Percentiles rank a stretch among this genome's conserved stretches.
phyloP scores from a whole-genome alignment of 2,113 vertebrate genomes.

The Dipodomys ordii region DNA sequence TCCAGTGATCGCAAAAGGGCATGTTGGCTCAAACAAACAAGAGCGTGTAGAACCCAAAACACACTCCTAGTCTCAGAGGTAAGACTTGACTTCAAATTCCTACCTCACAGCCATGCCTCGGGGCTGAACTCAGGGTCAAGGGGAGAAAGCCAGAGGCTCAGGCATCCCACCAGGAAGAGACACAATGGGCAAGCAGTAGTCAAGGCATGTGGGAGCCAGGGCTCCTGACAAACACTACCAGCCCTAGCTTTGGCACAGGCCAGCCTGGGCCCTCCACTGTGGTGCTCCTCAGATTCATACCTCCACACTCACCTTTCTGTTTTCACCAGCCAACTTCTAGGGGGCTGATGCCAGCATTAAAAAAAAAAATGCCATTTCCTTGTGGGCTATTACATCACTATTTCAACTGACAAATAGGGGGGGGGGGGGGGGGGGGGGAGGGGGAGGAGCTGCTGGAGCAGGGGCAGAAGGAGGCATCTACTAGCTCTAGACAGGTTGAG shows the following conservation, averaged over 20 bases:
- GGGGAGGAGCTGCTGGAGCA: neutral
- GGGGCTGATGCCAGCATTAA: conserved; percentile 63
- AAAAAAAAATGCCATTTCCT: conserved; percentile 59
- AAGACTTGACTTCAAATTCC: neutral
- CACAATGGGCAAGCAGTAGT: neutral
- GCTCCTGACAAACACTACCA: neutral
- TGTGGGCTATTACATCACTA: conserved; percentile 57
- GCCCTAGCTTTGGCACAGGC: neutral
- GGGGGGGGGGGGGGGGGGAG: neutral
- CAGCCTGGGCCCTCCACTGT: neutral
- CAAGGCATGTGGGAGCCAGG: neutral
- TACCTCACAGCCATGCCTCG: neutral
- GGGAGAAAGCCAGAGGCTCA: too few species aligned
- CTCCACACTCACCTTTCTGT: neutral
- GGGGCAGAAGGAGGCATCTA: neutral
- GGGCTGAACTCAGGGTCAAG: neutral
- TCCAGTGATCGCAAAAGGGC: neutral
- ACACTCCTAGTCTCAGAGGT: neutral
- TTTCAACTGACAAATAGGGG: conserved; percentile 48
- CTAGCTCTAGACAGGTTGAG: neutral
- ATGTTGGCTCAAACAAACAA: neutral
- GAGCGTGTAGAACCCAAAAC: neutral
- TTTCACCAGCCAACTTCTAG: conserved; percentile 53
- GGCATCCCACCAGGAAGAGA: neutral
- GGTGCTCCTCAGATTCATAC: neutral